A percentile compares a stretch with the other conserved stretches of the same genome.
Conservation (phyloP, 2,797 vertebrate species). For the Cossypha niveicapilla region DNA sequence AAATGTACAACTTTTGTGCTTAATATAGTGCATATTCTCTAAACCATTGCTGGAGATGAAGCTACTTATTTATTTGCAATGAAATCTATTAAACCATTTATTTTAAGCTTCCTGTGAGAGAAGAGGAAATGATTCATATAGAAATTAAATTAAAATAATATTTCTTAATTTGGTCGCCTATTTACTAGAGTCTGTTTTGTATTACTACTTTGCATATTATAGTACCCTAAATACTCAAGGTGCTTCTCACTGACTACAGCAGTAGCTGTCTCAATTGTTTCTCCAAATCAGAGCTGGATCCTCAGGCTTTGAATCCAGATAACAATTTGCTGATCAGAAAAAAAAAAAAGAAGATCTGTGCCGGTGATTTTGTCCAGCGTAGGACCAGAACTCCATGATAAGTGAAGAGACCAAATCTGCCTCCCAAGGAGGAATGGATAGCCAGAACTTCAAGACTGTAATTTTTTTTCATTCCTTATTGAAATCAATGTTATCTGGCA, state of each 20-base stretch:
- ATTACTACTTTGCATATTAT: background rate
- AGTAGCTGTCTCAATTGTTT: background rate
- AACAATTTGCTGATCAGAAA: background rate
- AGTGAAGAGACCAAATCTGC: background rate
- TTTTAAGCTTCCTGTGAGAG: background rate
- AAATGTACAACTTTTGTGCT: background rate
- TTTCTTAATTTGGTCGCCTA: background rate
- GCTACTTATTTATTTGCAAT: background rate
- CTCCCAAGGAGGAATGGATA: too few species aligned
- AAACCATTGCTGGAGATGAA: background rate
- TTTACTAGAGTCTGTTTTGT: background rate
- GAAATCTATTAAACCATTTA: background rate
- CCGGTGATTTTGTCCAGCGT: background rate
- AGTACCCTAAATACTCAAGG: background rate
- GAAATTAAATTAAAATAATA: background rate
- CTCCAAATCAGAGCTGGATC: background rate
- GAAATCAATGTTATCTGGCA: background rate
- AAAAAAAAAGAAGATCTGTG: background rate
- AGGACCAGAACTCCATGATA: background rate
- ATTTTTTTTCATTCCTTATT: background rate
- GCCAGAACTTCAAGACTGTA: background rate
- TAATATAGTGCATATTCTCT: background rate
- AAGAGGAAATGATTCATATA: background rate
- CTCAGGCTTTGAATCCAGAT: background rate
- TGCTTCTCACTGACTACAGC: background rate